Evolutionary conservation across 2,888 invertebrate genomes (phyloP).

Genomic region (Caradrina clavipalpis): DNA sequence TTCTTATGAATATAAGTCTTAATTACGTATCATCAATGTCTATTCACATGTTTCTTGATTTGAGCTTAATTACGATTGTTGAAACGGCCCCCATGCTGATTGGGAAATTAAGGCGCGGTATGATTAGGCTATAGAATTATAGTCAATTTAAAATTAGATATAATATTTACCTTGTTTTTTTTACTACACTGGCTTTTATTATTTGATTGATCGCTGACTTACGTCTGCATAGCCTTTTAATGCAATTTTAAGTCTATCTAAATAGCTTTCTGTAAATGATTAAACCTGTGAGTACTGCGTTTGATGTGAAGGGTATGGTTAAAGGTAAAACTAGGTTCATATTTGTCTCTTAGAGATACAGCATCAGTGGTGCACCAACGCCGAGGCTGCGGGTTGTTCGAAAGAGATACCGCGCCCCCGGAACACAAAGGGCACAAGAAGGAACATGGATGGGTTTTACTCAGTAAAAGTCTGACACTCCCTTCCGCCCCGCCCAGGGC

Average conservation of each 20-base stretch:
- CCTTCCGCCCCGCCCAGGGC: no score
- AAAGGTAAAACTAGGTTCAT: no score
- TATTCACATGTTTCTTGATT: conserved; percentile 50
- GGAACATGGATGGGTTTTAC: no score
- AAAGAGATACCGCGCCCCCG: no score
- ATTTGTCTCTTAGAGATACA: no score
- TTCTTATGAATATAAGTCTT: conserved; percentile 26
- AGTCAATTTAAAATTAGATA: conserved; percentile 19
- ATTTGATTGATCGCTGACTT: conserved; percentile 10
- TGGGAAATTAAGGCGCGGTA: conserved; percentile 29
- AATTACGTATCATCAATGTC: conserved; percentile 44
- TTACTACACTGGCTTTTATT: neutral
- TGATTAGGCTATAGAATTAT: conserved; percentile 31
- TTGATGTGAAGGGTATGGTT: neutral
- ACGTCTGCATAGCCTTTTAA: neutral
- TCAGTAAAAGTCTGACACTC: no score
- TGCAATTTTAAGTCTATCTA: neutral
- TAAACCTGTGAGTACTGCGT: neutral
- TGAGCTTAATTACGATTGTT: conserved; percentile 42
- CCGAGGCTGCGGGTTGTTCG: no score
- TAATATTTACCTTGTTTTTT: conserved; percentile 18
- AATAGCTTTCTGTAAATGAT: neutral
- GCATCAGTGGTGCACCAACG: no score
- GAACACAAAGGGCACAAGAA: no score
- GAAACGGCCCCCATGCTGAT: conserved; percentile 27